These are phyloP conservation scores for Epistrophe eligans DNA, from an alignment of 2,888 invertebrate genomes.

Conservation along the genomic window DNA sequence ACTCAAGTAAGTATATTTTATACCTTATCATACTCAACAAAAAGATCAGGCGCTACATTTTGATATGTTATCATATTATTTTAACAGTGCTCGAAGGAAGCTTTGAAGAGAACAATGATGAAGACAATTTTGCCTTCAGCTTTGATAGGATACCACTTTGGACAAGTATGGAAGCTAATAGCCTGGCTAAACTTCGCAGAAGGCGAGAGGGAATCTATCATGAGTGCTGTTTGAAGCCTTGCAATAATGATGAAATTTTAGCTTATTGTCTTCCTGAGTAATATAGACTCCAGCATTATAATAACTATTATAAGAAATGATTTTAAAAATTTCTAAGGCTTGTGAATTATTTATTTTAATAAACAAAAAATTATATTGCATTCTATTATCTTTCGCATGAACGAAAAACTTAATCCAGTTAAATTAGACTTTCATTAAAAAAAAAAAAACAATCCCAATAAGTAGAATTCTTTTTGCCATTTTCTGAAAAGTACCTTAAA, in stretches of 20 bases:
- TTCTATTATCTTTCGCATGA: background rate
- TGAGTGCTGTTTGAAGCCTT: conserved; percentile 26
- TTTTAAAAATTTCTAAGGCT: conserved; percentile 17
- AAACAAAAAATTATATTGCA: background rate
- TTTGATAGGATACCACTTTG: conserved; percentile 18
- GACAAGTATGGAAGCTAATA: conserved; percentile 11
- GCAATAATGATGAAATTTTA: background rate
- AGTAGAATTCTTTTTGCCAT: too few species aligned
- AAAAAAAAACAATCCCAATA: too few species aligned
- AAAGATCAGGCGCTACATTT: background rate
- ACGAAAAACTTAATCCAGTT: background rate
- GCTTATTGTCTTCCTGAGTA: background rate
- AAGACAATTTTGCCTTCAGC: conserved; percentile 16
- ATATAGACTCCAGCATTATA: background rate
- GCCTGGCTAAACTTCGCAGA: conserved; percentile 19
- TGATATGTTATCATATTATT: background rate
- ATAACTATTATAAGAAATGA: background rate
- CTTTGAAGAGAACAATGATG: background rate
- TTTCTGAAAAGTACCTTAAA: too few species aligned
- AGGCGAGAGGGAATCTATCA: conserved; percentile 25
- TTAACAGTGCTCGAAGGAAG: background rate
- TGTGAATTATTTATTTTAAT: conserved; percentile 22
- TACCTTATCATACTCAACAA: background rate
- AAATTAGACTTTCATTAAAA: too few species aligned
- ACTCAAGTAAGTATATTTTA: background rate